These are phyloP conservation scores for Pantherophis vulpinus DNA, from an alignment of 2,797 vertebrate genomes.

Conservation along the genomic window DNA sequence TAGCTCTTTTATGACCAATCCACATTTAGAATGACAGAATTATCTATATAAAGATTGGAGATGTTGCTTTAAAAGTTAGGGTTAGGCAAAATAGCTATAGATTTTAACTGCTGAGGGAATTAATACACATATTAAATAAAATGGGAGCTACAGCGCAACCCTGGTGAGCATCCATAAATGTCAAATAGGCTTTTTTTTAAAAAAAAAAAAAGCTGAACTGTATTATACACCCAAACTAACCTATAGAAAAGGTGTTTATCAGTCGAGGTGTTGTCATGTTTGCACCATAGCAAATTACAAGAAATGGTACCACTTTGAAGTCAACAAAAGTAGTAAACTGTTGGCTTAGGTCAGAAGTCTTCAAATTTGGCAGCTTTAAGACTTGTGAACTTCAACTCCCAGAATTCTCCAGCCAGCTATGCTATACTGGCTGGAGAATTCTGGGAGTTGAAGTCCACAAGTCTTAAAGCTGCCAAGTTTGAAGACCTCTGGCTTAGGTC, in stretches of 20 bases:
- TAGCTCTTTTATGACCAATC: neutral
- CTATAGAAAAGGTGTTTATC: neutral
- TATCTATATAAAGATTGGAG: neutral
- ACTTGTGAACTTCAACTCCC: too few species aligned
- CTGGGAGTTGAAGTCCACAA: too few species aligned
- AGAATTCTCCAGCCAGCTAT: too few species aligned
- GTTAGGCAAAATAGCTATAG: neutral
- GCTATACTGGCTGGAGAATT: too few species aligned
- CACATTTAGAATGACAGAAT: neutral
- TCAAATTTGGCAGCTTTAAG: too few species aligned
- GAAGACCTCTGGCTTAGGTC: neutral
- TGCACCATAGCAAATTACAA: neutral
- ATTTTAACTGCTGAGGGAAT: neutral
- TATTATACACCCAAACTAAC: neutral
- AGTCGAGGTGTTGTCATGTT: neutral
- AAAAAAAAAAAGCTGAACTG: neutral
- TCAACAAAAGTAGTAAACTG: neutral
- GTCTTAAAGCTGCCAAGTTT: too few species aligned
- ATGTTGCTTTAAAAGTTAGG: neutral
- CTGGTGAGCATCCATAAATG: neutral
- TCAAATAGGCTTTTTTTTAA: neutral
- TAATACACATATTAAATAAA: neutral
- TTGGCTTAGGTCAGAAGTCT: neutral
- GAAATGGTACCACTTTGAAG: neutral
- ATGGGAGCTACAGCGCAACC: neutral